Percentiles rank a stretch among this genome's conserved stretches.
Evolutionary conservation across 2,113 vertebrate species (phyloP).

Genomic region (Tragelaphus buxtoni): DNA sequence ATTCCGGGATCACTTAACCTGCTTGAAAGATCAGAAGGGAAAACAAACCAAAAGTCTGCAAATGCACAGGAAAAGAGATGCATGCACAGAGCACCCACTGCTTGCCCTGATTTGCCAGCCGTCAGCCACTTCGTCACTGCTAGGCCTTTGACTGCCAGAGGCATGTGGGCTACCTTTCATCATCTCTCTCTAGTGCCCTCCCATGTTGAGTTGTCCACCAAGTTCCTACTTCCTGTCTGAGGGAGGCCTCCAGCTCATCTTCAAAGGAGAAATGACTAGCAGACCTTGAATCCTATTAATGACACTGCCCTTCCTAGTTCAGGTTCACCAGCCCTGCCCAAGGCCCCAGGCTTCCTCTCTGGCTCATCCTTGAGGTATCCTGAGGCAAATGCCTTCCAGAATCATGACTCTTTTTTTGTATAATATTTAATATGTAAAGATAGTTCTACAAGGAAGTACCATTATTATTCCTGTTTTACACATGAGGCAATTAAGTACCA

Average conservation of each 20-base stretch:
- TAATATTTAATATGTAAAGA: conserved; percentile 42
- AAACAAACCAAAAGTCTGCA: conserved; percentile 11
- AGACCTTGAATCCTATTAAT: not conserved
- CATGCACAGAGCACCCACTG: not conserved
- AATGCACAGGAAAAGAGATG: not conserved
- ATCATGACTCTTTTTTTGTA: conserved; percentile 14
- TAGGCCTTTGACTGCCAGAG: not conserved
- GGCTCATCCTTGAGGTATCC: conserved; percentile 31
- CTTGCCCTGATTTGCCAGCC: not conserved
- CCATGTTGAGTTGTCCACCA: not conserved
- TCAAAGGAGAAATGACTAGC: conserved; percentile 45
- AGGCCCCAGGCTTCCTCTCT: not conserved
- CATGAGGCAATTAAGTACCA: not conserved
- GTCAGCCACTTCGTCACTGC: not conserved
- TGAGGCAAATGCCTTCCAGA: not conserved
- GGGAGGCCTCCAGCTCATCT: not conserved
- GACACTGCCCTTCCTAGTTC: conserved; percentile 16
- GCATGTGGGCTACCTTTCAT: not conserved
- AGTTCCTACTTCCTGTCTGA: not conserved
- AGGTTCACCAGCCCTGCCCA: conserved; percentile 6
- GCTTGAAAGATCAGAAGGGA: not conserved
- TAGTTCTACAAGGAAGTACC: not conserved
- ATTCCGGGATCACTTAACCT: not conserved
- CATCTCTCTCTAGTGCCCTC: not conserved
- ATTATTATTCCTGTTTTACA: conserved; percentile 3